Conservation (phyloP, 2,888 invertebrate genomes). For the Caenorhabditis macrosperma region DNA sequence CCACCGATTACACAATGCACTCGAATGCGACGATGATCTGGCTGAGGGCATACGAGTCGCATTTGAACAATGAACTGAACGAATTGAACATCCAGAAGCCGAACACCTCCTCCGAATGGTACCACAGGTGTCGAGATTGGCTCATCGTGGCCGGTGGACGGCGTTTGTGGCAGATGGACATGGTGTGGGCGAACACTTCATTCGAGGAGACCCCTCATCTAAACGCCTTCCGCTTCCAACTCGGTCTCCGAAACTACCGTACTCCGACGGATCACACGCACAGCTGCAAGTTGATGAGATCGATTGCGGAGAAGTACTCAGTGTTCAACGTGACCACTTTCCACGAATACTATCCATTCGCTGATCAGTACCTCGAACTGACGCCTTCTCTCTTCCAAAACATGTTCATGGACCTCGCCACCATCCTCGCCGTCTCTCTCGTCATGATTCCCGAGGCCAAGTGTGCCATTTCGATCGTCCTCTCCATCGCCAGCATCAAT, state of each 20-base stretch:
- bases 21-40: slow-evolving; percentile 79
- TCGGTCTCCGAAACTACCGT: slow-evolving; percentile 77
- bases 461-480: slow-evolving; percentile 93
- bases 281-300: slow-evolving; percentile 80
- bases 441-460: slow-evolving; percentile 93
- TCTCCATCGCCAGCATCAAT: slow-evolving; percentile 86
- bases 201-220: slow-evolving; percentile 52
- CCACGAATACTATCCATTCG: slow-evolving; percentile 95
- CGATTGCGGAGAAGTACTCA: slow-evolving; percentile 66
- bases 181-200: slow-evolving; percentile 73
- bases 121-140: slow-evolving; percentile 77
- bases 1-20: slow-evolving; percentile 77
- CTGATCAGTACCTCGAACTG: slow-evolving; percentile 84
- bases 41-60: slow-evolving; percentile 75
- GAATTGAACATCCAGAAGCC: slow-evolving; percentile 70
- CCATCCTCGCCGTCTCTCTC: slow-evolving; percentile 94
- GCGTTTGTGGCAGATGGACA: slow-evolving; percentile 78
- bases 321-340: slow-evolving; percentile 90
- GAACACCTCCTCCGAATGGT: slow-evolving; percentile 73
- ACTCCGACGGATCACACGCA: slow-evolving; percentile 79
- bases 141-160: slow-evolving; percentile 77
- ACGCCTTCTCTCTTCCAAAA: slow-evolving; percentile 82
- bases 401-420: slow-evolving; percentile 90
- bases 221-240: slow-evolving; percentile 78
- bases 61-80: slow-evolving; percentile 68